Evolutionary conservation across 2,888 invertebrate species (phyloP), one percentile per base, ranked within the genome.

Genomic region (Villa cingulata): DNA sequence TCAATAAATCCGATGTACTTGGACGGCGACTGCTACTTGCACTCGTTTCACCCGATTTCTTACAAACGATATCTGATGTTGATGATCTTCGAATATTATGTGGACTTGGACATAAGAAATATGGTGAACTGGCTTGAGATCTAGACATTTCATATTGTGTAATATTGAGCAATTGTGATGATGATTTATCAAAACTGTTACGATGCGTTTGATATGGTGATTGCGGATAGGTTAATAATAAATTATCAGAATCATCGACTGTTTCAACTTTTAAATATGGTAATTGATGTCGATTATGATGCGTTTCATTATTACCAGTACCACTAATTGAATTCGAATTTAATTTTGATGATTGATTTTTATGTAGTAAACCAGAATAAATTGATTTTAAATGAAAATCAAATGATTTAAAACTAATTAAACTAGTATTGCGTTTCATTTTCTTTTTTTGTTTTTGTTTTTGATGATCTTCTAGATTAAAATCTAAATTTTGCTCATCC

Each of bases 311-410:
- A 29, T n/a, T 16, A 41, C 41, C 27, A 16, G 10, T 14, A 29
- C 16, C 17, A 29, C 27, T 15, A 20, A 41, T 20, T 20, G 44
- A 37, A 16, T 37, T 41, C 9, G 10, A n/a, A 48, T 45, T 40
- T 29, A 12, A 34, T 34, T 45, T 43, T 37, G 27, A 38, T 18
- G 46, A 37, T 36, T 49, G 42, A 44, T 51, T 58, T 55, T 58
- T 57, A 40, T 57, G 60, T 4, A 63, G 62, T 36, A 67, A 50
- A 5, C 67, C 66, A n/a, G 62, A 59, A 53, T 69, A 68, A 17
- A 69, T 50, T 1, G 66, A 65, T 52, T 68, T 68, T 37, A 69
- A 58, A 51, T 68, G 67, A 50, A 68, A 68, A 53, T 69, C 70
- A 34, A 69, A 62, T 5, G 68, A 68, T 55, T 64, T 62, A 51